Evolutionary conservation across 2,888 invertebrate genomes (phyloP), one percentile per base, ranked within the genome.

Genomic region (Sceliomorpha sp.): DNA sequence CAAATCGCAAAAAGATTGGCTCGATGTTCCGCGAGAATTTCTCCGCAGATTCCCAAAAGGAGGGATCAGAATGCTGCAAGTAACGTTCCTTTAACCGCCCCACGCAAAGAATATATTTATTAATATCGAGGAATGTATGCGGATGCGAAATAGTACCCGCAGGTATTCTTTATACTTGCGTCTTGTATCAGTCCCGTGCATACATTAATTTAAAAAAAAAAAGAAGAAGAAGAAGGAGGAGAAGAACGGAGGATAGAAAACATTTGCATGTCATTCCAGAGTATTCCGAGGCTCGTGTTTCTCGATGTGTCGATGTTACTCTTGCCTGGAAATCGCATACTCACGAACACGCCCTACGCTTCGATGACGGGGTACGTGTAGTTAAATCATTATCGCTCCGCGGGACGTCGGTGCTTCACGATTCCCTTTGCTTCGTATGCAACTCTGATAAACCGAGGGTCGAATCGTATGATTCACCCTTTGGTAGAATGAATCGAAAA

Each of bases 341-440:
- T 68, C 68, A 68, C 62, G 56, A 62, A 51, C 60, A 68, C 68
- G 50, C 68, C 60, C 56, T 24, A 59, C 60, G 45, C 50, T 67
- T 37, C 60, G 55, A 67, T 55, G 60, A 67, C 60, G 60, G 55
- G 67, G 67, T 67, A 60, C 67, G 67, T 60, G 60, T 68, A 68
- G 68, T 68, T 68, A 68, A 68, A 68, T 68, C 60, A 68, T 68
- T 67, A 67, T 60, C 55, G 67, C 67, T 60, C 67, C 60, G 50
- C 60, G 67, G 67, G 67, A 67, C 60, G 60, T 53, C 67, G 31
- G 67, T 67, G 60, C 67, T 67, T 60, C 50, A 60, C 67, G 55
- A 67, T 67, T 67, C 67, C 60, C 67, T 67, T 67, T 67, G 67
- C 67, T 34, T 48, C 42, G 42, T 59, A 55, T 55, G 60, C 60